Percentiles rank a stretch among this genome's conserved stretches.
phyloP scores from a whole-genome alignment of 2,888 invertebrate genomes.

The Hirtodrosophila confusa region DNA sequence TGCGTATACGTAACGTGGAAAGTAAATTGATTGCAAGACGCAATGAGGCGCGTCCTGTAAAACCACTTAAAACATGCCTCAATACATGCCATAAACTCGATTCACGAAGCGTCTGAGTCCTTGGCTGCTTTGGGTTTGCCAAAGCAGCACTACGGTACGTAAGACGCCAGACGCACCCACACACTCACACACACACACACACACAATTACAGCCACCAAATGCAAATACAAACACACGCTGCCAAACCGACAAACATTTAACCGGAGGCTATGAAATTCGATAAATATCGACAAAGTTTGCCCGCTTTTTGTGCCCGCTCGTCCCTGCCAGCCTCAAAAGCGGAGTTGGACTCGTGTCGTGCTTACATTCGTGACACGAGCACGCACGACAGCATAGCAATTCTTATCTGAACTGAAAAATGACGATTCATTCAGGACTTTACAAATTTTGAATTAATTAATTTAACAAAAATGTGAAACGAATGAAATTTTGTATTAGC shows the following conservation, averaged over 20 bases:
- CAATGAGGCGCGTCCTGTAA: slow-evolving; percentile 83
- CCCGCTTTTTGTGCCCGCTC: slow-evolving; percentile 27
- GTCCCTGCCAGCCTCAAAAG: slow-evolving; percentile 22
- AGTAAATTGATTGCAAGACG: slow-evolving; percentile 80
- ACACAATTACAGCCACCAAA: slow-evolving; percentile 28
- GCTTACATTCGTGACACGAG: too few relatives aligned
- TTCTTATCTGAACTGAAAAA: too few relatives aligned
- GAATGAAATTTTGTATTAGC: too few relatives aligned
- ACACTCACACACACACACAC: slow-evolving; percentile 10
- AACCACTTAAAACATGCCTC: slow-evolving; percentile 83
- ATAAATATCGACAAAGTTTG: slow-evolving; percentile 76
- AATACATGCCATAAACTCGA: slow-evolving; percentile 81
- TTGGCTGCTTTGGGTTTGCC: slow-evolving; percentile 33
- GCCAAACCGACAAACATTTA: slow-evolving; percentile 72
- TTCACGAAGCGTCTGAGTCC: slow-evolving; percentile 42
- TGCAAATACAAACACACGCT: slow-evolving; percentile 36
- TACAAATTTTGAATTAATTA: too few relatives aligned
- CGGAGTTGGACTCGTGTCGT: neutral
- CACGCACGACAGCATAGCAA: too few relatives aligned
- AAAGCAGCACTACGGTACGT: slow-evolving; percentile 28
- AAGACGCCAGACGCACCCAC: slow-evolving; percentile 27
- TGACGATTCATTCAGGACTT: too few relatives aligned
- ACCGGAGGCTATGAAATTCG: slow-evolving; percentile 78
- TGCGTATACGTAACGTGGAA: slow-evolving; percentile 68
- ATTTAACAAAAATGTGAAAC: too few relatives aligned